Base-by-base conservation (phyloP, 2,797 vertebrate species). In the Falco cherrug region DNA sequence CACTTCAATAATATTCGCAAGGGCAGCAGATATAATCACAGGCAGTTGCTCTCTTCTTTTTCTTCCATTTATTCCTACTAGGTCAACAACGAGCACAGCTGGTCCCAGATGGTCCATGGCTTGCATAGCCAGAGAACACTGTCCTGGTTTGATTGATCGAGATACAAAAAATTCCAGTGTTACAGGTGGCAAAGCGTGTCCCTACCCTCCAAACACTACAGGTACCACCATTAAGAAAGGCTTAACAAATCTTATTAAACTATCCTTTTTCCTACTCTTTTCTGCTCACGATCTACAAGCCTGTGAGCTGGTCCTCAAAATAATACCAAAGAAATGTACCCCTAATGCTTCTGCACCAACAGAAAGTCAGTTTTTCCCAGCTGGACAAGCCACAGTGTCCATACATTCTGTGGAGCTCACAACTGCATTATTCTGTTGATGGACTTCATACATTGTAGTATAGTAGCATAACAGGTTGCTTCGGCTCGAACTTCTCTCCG, bases 41-140 rank as follows among this genome's bases (percentile, higher is more conserved):
- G 56, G 25, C 84, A 79, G 31, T 90, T 89, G 53, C 61, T 87
- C 53, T 87, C 60, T 56, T 94, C 48, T 84, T 76, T 93, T 50
- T 78, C 68, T 91, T 74, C 51, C 75, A 65, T 85, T 93, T 89
- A 92, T 93, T 94, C 56, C 63, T 88, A 33, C 57, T 76, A 77
- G 81, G 90, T 83, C 90, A 90, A 93, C 74, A 94, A 45, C 1
- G 2, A 83, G 24, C 70, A 74, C 78, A 93, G 85, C 60, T 89
- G 71, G n/a, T 84, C 90, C 60, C 71, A 93, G 63, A 87, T 67
- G 13, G 78, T 80, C 35, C 41, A 15, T 25, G 48, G 51, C 45
- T 87, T 92, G 48, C 37, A 74, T 13, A 77, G 60, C 10, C 56
- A 64, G 45, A 87, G 81, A 83, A 57, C 29, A 33, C 18, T 57